Evolutionary conservation across 1,140 invertebrate species (phyloP).

Genomic region (Coptotermes formosanus): DNA sequence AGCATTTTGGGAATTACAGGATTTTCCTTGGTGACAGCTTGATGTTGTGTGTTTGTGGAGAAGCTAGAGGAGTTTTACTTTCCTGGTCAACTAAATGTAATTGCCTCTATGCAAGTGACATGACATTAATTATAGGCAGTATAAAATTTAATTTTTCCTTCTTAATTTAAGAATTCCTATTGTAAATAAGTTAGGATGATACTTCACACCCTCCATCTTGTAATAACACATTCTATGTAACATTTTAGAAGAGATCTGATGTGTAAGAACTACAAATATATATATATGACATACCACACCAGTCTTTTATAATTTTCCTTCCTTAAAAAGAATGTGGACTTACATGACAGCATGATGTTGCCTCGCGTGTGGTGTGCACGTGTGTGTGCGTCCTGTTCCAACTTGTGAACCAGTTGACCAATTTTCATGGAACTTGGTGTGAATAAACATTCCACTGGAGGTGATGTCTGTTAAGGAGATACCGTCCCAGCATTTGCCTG

Average conservation of each 20-base stretch:
- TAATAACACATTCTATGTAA: slow-evolving; percentile 6
- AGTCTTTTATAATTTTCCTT: not conserved
- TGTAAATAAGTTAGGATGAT: not conserved
- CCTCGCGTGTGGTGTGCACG: too few species aligned
- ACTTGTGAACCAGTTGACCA: too few species aligned
- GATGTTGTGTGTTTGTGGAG: not conserved
- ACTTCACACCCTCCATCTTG: not conserved
- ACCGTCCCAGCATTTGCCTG: too few species aligned
- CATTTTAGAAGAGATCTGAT: not conserved
- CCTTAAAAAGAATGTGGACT: too few species aligned
- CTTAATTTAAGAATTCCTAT: slow-evolving; percentile 18
- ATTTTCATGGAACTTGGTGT: too few species aligned
- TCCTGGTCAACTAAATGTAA: not conserved
- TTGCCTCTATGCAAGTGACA: not conserved
- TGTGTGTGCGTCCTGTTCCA: too few species aligned
- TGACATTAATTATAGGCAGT: not conserved
- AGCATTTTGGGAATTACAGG: too few species aligned
- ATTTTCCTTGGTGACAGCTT: not conserved
- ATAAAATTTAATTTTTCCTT: not conserved
- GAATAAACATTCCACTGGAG: too few species aligned
- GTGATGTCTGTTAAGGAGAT: too few species aligned
- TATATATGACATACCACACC: not conserved
- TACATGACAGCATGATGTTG: too few species aligned
- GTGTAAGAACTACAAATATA: slow-evolving; percentile 4
- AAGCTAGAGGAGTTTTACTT: not conserved